phyloP scores from a whole-genome alignment of 2,888 invertebrate genomes.

The Xestoiulus laeticollis region DNA sequence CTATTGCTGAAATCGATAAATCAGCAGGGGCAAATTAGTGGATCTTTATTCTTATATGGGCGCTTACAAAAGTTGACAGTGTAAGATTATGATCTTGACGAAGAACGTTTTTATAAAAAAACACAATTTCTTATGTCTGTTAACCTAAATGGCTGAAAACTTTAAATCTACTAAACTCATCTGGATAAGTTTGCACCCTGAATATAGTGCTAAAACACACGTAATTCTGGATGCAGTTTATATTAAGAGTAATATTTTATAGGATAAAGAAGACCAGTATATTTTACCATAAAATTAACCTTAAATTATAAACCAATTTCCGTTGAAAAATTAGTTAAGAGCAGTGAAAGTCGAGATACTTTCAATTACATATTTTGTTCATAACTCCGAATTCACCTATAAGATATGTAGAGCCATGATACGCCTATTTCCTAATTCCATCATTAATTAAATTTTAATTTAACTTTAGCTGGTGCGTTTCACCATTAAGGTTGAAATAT shows the following conservation, averaged over 20 bases:
- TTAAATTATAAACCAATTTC: neutral
- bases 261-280: too few species aligned
- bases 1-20: neutral
- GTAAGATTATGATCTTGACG: neutral
- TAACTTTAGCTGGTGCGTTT: constrained; percentile 14
- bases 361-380: neutral
- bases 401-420: neutral
- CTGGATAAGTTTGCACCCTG: too few species aligned
- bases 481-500: neutral
- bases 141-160: too few species aligned
- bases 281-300: neutral
- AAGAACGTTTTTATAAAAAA: neutral
- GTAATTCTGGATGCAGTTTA: too few species aligned
- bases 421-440: neutral
- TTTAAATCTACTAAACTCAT: too few species aligned
- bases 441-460: constrained; percentile 37
- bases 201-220: too few species aligned
- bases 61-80: neutral
- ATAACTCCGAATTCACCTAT: neutral
- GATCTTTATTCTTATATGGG: neutral
- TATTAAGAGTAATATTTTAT: too few species aligned
- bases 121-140: too few species aligned
- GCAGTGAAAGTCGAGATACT: neutral
- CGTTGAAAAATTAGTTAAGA: neutral
- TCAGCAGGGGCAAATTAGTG: neutral